These are phyloP conservation scores for Danionella cerebrum DNA, from an alignment of 2,113 vertebrate genomes.

Conservation along the genomic window DNA sequence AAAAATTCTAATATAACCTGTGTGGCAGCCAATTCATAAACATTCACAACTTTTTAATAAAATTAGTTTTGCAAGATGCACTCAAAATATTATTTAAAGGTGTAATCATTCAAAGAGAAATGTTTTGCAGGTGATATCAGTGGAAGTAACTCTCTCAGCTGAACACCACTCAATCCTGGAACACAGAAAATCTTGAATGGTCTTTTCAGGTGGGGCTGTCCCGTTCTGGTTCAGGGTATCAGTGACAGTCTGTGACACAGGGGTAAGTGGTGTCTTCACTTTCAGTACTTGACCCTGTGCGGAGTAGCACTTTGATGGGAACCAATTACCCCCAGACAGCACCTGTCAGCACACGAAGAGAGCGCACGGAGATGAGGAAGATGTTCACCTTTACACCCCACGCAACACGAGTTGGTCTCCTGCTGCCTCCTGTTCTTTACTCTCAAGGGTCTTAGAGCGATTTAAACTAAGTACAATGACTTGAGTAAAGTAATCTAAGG, in stretches of 20 bases:
- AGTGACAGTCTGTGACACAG: constrained; percentile 1
- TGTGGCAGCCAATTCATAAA: too few species aligned
- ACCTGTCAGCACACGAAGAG: constrained; percentile 24
- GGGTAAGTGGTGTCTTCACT: constrained; percentile 18
- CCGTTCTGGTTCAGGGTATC: not conserved
- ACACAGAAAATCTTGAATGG: not conserved
- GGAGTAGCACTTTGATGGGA: constrained; percentile 26
- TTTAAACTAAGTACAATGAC: not conserved
- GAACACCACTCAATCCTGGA: not conserved
- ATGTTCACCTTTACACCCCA: not conserved
- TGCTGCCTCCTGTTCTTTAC: not conserved
- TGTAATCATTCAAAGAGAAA: not conserved
- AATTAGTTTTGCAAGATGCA: too few species aligned
- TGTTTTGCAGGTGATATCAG: not conserved
- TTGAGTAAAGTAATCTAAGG: not conserved
- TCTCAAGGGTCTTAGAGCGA: not conserved
- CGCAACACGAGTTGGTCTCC: not conserved
- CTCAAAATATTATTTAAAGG: too few species aligned
- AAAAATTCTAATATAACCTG: too few species aligned
- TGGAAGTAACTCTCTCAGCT: not conserved
- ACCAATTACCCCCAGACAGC: constrained; percentile 24
- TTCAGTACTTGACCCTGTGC: constrained; percentile 5
- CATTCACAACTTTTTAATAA: too few species aligned
- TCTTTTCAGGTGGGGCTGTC: not conserved
- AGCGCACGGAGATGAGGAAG: not conserved